These are phyloP conservation scores for Drosophila lacteicornis DNA, from an alignment of 1,140 invertebrate genomes.

Conservation along the genomic window DNA sequence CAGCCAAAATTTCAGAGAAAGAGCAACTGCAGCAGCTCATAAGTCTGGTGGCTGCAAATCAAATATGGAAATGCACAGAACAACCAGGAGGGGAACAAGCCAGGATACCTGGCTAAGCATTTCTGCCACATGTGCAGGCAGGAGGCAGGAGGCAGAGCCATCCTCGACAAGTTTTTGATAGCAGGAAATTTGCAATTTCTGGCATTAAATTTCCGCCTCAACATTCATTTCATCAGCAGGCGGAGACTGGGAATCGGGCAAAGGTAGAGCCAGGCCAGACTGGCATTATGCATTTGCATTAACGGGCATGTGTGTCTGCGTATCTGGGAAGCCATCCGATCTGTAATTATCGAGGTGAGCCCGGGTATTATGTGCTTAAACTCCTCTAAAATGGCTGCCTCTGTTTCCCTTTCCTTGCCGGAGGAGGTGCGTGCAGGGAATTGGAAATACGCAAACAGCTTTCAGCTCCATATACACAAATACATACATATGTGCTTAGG, in stretches of 20 bases:
- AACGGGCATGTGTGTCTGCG: neutral
- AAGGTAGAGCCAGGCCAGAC: neutral
- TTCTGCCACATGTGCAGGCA: constrained; percentile 21
- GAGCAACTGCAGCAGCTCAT: constrained; percentile 14
- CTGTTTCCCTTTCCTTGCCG: too few species aligned
- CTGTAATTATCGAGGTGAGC: constrained; percentile 54
- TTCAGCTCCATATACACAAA: neutral
- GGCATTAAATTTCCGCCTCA: constrained; percentile 74
- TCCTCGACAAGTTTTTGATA: constrained; percentile 68
- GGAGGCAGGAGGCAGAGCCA: constrained; percentile 2
- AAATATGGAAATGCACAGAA: constrained; percentile 68
- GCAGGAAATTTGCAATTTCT: constrained; percentile 81
- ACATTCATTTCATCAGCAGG: constrained; percentile 51
- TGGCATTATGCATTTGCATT: constrained; percentile 46
- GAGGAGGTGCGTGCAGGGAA: constrained; percentile 42
- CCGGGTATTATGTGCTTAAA: constrained; percentile 48
- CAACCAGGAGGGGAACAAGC: neutral
- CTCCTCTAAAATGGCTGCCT: constrained; percentile 4
- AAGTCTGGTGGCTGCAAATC: constrained; percentile 51
- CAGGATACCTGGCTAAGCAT: neutral
- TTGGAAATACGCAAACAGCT: constrained; percentile 18
- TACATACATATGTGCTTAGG: constrained; percentile 6
- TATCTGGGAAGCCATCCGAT: constrained; percentile 22
- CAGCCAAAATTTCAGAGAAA: constrained; percentile 1
- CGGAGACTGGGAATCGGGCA: neutral